Evolutionary conservation across 2,113 vertebrate species (phyloP).

Genomic region (Caranx melampygus): DNA sequence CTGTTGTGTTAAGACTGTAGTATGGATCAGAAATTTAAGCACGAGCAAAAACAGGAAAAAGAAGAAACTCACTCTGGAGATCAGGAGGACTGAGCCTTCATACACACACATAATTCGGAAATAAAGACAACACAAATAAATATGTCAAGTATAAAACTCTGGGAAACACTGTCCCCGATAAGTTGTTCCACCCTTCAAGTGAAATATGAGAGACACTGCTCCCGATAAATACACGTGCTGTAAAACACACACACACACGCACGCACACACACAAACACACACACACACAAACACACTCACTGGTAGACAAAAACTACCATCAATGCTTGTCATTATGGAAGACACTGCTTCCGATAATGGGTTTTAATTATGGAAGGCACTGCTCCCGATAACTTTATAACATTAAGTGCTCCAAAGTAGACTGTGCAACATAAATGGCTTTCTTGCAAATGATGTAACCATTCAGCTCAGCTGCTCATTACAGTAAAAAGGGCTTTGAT

Average conservation of each 20-base stretch:
- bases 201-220: conserved; percentile 98
- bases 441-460: conserved; percentile 21
- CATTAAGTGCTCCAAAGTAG: conserved; percentile 64
- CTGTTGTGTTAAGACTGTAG: neutral
- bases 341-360: conserved; percentile 98
- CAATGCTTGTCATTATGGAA: conserved; percentile 94
- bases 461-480: conserved; percentile 3
- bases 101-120: conserved; percentile 17
- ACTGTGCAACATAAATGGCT: conserved; percentile 71
- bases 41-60: neutral
- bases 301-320: conserved; percentile 99
- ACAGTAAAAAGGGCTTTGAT: neutral
- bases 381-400: conserved; percentile 94
- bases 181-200: conserved; percentile 93
- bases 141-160: conserved; percentile 89
- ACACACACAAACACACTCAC: conserved; percentile 31
- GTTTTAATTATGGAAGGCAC: conserved; percentile 95
- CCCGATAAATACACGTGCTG: conserved; percentile 90
- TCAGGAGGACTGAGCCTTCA: neutral
- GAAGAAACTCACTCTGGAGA: neutral
- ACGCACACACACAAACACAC: conserved; percentile 74
- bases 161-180: conserved; percentile 99
- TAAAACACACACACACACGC: conserved; percentile 77
- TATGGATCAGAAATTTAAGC: neutral
- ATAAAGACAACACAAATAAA: conserved; percentile 61